A percentile compares a stretch with the other conserved stretches of the same genome.
Evolutionary conservation across 1,140 invertebrate genomes (phyloP).

Genomic region (Formica selysi): DNA sequence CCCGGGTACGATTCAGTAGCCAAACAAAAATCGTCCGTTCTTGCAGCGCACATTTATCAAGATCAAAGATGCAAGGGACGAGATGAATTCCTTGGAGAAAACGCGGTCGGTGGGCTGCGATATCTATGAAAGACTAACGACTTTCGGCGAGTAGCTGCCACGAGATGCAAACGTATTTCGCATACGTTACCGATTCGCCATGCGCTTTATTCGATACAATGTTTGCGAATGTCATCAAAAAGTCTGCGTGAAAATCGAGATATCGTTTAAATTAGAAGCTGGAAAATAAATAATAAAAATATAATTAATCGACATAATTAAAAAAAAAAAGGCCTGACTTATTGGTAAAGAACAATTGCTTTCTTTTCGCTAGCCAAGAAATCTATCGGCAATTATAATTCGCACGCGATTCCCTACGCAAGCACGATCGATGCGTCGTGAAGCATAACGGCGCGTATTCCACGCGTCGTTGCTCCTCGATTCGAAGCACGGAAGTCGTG

Average conservation of each 20-base stretch:
- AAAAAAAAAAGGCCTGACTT: not conserved
- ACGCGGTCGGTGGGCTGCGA: slow-evolving; percentile 46
- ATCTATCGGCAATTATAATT: slow-evolving; percentile 39
- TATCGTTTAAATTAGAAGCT: not conserved
- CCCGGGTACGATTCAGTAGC: slow-evolving; percentile 23
- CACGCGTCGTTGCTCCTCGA: slow-evolving; percentile 47
- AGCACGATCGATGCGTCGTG: slow-evolving; percentile 23
- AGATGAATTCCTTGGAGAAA: slow-evolving; percentile 40
- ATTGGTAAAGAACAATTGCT: not conserved
- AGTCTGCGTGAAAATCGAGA: not conserved
- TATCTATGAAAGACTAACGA: slow-evolving; percentile 69
- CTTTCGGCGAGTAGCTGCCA: slow-evolving; percentile 50
- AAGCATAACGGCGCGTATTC: slow-evolving; percentile 52
- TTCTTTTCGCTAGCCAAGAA: slow-evolving; percentile 11
- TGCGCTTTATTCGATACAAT: slow-evolving; percentile 8
- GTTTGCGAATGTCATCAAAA: not conserved
- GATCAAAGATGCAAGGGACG: slow-evolving; percentile 66
- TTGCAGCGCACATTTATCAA: slow-evolving; percentile 60
- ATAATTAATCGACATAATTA: not conserved
- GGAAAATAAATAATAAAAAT: slow-evolving; percentile 7
- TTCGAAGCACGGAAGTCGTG: slow-evolving; percentile 42
- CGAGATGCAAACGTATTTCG: slow-evolving; percentile 28
- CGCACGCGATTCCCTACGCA: slow-evolving; percentile 27
- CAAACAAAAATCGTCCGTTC: slow-evolving; percentile 63
- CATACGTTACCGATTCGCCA: slow-evolving; percentile 20